Conservation (phyloP, 1,140 invertebrate genomes). For the Hermetia illucens region DNA sequence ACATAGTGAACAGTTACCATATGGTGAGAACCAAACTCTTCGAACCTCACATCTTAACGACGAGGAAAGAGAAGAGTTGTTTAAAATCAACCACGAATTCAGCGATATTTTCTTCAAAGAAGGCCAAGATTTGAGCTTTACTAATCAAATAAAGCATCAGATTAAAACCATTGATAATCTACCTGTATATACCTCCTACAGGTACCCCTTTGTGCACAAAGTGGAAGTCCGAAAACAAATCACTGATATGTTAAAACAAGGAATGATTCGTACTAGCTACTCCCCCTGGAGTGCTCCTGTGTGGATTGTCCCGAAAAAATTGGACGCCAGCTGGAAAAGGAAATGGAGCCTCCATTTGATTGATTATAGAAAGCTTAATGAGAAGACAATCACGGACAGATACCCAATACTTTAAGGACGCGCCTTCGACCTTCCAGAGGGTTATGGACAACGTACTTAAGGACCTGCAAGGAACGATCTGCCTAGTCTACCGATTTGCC, state of each 20-base stretch:
- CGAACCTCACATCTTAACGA: too few relatives aligned
- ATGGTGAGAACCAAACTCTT: too few relatives aligned
- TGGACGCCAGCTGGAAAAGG: conserved; percentile 8
- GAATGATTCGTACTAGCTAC: conserved; percentile 5
- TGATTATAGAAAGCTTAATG: conserved; percentile 18
- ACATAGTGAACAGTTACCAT: too few relatives aligned
- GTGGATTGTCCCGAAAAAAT: conserved; percentile 10
- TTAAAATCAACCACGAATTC: too few relatives aligned
- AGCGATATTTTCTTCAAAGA: too few relatives aligned
- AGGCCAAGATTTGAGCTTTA: too few relatives aligned
- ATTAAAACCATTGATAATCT: conserved; percentile 8
- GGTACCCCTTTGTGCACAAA: conserved; percentile 19
- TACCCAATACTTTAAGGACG: too few relatives aligned
- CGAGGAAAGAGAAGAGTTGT: too few relatives aligned
- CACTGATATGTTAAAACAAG: conserved; percentile 11
- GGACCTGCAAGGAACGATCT: too few relatives aligned
- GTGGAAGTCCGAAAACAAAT: conserved; percentile 18
- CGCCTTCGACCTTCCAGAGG: too few relatives aligned
- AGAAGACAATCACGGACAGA: neutral
- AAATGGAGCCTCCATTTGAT: conserved; percentile 18
- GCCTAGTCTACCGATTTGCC: neutral
- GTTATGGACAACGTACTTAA: too few relatives aligned
- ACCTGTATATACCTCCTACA: conserved; percentile 12
- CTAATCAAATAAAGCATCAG: conserved; percentile 15
- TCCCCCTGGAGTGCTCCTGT: conserved; percentile 6